Evolutionary conservation across 1,140 invertebrate species (phyloP).

Genomic region (Leptestheria dahalacensis): DNA sequence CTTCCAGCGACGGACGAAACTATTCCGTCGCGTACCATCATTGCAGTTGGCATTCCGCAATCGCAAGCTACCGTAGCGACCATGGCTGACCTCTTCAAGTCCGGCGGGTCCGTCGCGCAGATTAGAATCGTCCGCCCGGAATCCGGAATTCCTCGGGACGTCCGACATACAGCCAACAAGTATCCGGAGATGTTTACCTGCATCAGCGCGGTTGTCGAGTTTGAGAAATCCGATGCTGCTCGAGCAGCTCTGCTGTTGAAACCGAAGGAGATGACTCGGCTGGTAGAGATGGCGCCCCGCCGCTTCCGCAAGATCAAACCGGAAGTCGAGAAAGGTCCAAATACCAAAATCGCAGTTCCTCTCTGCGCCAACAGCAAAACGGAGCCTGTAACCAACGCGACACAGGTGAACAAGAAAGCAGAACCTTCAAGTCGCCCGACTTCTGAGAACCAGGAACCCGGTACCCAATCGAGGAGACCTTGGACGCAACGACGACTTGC

Average conservation of each 20-base stretch:
- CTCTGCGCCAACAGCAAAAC: too few relatives aligned
- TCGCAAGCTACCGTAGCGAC: conserved; percentile 70
- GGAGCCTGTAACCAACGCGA: conserved; percentile 7
- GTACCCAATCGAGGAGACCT: conserved; percentile 26
- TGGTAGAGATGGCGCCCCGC: conserved; percentile 17
- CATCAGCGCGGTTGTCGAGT: conserved; percentile 77
- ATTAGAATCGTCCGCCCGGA: conserved; percentile 71
- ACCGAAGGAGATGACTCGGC: neutral
- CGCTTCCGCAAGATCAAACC: conserved; percentile 20
- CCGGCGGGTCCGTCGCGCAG: conserved; percentile 72
- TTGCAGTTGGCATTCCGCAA: conserved; percentile 68
- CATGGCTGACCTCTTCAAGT: conserved; percentile 70
- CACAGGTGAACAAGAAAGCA: conserved; percentile 15
- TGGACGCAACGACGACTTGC: conserved; percentile 35
- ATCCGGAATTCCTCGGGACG: conserved; percentile 70
- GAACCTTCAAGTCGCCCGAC: conserved; percentile 21
- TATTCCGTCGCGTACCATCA: conserved; percentile 67
- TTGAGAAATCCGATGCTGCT: conserved; percentile 68
- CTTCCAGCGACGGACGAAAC: conserved; percentile 81
- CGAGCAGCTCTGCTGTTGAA: conserved; percentile 52
- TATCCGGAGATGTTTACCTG: conserved; percentile 69
- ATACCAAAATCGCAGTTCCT: too few relatives aligned
- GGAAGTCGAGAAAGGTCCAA: neutral
- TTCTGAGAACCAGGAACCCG: conserved; percentile 21
- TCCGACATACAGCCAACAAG: conserved; percentile 73